These are phyloP conservation scores for Coenonympha glycerion DNA, from an alignment of 2,888 invertebrate genomes.

Conservation along the genomic window DNA sequence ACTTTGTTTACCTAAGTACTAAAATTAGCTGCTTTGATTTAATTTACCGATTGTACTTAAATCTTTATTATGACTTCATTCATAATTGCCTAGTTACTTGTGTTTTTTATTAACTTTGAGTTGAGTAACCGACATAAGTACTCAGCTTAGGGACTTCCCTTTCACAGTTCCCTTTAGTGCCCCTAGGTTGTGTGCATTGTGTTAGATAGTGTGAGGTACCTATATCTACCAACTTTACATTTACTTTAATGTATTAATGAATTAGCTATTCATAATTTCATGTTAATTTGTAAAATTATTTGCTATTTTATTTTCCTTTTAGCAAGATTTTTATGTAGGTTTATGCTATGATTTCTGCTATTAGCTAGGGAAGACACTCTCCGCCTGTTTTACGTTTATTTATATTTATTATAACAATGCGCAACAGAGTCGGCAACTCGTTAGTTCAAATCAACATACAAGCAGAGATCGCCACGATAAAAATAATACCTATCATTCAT, in stretches of 20 bases:
- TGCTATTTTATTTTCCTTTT: no score
- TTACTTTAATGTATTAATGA: no score
- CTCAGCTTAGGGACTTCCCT: no score
- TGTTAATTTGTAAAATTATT: no score
- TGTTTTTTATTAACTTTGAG: no score
- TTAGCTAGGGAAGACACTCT: background rate
- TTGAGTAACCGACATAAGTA: background rate
- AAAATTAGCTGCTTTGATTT: constrained; percentile 10
- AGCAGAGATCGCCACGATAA: constrained; percentile 26
- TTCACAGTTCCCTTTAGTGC: no score
- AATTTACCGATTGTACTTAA: constrained; percentile 7
- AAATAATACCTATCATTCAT: constrained; percentile 32
- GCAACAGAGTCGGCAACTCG: constrained; percentile 6
- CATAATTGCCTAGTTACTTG: constrained; percentile 2
- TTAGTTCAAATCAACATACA: constrained; percentile 22
- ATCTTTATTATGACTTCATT: constrained; percentile 9
- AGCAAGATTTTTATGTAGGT: no score
- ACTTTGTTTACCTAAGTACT: constrained; percentile 6
- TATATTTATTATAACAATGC: constrained; percentile 9
- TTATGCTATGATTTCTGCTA: no score
- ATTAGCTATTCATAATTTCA: no score
- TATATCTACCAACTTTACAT: no score
- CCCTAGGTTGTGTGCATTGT: no score
- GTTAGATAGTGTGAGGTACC: no score
- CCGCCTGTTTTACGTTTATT: background rate